Evolutionary conservation across 2,797 vertebrate species (phyloP).

Genomic region (Alouatta caraya): DNA sequence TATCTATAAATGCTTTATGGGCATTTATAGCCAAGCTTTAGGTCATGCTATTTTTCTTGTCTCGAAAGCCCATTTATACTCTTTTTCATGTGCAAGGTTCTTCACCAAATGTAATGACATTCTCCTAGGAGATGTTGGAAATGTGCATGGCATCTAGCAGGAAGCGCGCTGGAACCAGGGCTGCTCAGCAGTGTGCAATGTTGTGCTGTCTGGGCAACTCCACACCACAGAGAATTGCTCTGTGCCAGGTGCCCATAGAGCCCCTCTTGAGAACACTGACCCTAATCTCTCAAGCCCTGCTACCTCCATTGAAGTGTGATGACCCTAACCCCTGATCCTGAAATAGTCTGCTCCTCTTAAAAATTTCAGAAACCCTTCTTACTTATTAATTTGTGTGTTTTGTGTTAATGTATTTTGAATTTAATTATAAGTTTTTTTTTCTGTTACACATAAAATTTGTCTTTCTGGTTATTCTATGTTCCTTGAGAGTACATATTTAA

Average conservation of each 20-base stretch:
- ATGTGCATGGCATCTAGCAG: too few species aligned
- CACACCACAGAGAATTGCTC: not conserved
- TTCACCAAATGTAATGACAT: not conserved
- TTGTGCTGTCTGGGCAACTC: not conserved
- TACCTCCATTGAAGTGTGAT: not conserved
- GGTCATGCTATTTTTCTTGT: not conserved
- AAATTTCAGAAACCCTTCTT: not conserved
- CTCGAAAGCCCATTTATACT: not conserved
- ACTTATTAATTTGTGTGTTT: not conserved
- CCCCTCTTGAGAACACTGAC: too few species aligned
- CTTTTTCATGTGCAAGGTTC: not conserved
- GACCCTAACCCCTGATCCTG: too few species aligned
- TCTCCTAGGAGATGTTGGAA: not conserved
- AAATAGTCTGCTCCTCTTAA: not conserved
- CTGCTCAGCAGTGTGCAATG: too few species aligned
- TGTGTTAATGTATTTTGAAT: not conserved
- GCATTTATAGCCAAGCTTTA: not conserved
- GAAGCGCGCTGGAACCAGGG: accelerated
- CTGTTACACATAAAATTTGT: not conserved
- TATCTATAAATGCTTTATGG: too few species aligned
- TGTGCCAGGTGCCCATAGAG: not conserved
- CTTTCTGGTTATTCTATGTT: not conserved
- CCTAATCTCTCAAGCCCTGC: not conserved
- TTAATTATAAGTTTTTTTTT: not conserved
- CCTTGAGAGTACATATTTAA: not conserved